phyloP scores from a whole-genome alignment of 2,888 invertebrate genomes.

The Oscheius sp. region DNA sequence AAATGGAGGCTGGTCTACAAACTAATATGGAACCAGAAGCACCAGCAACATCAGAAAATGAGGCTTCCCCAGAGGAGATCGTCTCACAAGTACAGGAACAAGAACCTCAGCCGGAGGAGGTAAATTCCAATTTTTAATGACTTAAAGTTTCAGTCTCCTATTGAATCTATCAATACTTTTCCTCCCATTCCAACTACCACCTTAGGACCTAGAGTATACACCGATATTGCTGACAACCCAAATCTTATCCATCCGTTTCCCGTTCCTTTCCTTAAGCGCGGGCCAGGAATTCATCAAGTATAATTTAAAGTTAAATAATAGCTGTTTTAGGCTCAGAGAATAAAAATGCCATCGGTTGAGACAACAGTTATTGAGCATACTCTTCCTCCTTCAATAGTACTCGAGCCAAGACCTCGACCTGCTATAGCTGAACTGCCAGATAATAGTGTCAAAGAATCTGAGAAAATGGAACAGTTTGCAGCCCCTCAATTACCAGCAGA shows the following conservation, averaged over 20 bases:
- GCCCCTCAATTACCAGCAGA: background rate
- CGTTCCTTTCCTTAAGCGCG: conserved; percentile 66
- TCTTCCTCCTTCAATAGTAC: conserved; percentile 58
- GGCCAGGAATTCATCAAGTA: conserved; percentile 40
- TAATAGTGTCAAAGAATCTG: conserved; percentile 7
- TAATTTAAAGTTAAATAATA: background rate
- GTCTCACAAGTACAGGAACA: background rate
- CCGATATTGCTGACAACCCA: conserved; percentile 47
- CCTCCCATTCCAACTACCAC: conserved; percentile 30
- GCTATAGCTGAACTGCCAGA: background rate
- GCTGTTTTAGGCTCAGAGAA: conserved; percentile 14
- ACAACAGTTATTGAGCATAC: conserved; percentile 31
- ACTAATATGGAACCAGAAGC: background rate
- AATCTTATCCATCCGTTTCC: conserved; percentile 64
- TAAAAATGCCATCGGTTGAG: background rate
- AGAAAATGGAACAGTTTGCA: conserved; percentile 18
- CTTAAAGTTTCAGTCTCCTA: no score
- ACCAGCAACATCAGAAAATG: background rate
- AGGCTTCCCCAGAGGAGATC: conserved; percentile 8
- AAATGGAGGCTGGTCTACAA: background rate
- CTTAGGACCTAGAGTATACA: conserved; percentile 22
- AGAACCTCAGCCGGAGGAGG: background rate
- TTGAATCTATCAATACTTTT: conserved; percentile 1
- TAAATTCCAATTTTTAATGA: no score
- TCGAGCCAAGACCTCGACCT: conserved; percentile 39